Evolutionary conservation across 1,140 invertebrate species (phyloP).

Genomic region (Pomphorhynchus laevis): DNA sequence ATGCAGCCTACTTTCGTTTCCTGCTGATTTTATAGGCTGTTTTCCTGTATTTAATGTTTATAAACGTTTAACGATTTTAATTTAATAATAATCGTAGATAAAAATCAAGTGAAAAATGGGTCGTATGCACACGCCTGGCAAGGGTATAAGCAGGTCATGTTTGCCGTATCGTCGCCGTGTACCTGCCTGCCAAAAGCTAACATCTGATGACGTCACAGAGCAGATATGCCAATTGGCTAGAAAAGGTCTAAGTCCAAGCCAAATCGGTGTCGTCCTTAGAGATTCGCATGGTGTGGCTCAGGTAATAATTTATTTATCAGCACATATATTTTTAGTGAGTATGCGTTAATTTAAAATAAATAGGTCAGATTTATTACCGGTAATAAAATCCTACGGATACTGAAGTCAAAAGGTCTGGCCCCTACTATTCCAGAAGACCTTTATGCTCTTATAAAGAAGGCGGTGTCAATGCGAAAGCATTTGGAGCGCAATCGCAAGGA

Average conservation of each 20-base stretch:
- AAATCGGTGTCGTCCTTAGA: slow-evolving; percentile 89
- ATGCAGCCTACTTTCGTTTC: no score
- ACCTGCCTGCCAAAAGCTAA: slow-evolving; percentile 83
- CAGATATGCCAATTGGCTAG: slow-evolving; percentile 85
- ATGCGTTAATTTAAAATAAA: no score
- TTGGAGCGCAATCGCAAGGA: slow-evolving; percentile 69
- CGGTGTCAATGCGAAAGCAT: slow-evolving; percentile 88
- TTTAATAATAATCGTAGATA: no score
- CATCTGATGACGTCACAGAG: slow-evolving; percentile 78
- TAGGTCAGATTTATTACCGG: slow-evolving; percentile 69
- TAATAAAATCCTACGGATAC: slow-evolving; percentile 80
- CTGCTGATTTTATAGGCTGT: no score
- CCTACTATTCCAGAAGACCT: slow-evolving; percentile 85
- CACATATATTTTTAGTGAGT: no score
- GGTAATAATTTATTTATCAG: no score
- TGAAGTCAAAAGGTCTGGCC: slow-evolving; percentile 75
- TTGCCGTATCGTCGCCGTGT: slow-evolving; percentile 80
- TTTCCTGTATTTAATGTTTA: no score
- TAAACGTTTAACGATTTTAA: no score
- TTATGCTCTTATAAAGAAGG: slow-evolving; percentile 92
- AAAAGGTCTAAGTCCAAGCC: slow-evolving; percentile 85
- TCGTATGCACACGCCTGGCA: slow-evolving; percentile 18
- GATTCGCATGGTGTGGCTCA: slow-evolving; percentile 97
- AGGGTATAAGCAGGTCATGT: slow-evolving; percentile 97
- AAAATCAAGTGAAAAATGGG: slow-evolving; percentile 9